Evolutionary conservation across 2,113 vertebrate species (phyloP).

Genomic region (Piaya cayana): DNA sequence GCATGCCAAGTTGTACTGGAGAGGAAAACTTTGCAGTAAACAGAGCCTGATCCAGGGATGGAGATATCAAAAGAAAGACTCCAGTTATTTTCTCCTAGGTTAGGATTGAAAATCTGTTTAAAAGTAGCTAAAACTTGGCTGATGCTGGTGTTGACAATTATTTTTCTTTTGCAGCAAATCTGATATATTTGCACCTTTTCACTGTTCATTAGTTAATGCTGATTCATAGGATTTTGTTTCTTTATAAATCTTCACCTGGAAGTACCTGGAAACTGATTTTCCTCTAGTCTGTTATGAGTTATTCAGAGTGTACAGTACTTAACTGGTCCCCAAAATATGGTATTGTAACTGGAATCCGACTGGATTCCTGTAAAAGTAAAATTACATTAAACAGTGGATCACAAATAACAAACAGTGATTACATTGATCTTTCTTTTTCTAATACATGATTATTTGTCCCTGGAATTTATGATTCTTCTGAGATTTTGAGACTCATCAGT

Average conservation of each 20-base stretch:
- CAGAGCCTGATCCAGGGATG: neutral
- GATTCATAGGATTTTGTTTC: neutral
- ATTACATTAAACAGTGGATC: neutral
- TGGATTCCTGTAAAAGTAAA: neutral
- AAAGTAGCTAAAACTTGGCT: neutral
- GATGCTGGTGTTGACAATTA: neutral
- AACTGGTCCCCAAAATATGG: neutral
- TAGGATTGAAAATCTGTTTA: neutral
- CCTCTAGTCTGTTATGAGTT: neutral
- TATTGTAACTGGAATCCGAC: neutral
- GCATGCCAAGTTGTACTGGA: slow-evolving; percentile 31
- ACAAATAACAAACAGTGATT: neutral
- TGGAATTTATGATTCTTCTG: slow-evolving; percentile 32
- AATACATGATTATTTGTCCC: slow-evolving; percentile 17
- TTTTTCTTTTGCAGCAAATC: neutral
- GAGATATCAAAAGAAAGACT: neutral
- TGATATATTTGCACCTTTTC: neutral
- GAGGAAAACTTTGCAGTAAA: slow-evolving; percentile 21
- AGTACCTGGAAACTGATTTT: slow-evolving; percentile 1
- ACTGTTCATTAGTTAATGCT: neutral
- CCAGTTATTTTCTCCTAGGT: neutral
- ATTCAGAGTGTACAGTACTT: neutral
- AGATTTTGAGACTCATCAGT: slow-evolving; percentile 33
- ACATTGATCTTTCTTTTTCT: neutral
- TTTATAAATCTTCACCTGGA: neutral